These are phyloP conservation scores for Athalia cordata DNA, from an alignment of 2,888 invertebrate genomes.

Conservation along the genomic window DNA sequence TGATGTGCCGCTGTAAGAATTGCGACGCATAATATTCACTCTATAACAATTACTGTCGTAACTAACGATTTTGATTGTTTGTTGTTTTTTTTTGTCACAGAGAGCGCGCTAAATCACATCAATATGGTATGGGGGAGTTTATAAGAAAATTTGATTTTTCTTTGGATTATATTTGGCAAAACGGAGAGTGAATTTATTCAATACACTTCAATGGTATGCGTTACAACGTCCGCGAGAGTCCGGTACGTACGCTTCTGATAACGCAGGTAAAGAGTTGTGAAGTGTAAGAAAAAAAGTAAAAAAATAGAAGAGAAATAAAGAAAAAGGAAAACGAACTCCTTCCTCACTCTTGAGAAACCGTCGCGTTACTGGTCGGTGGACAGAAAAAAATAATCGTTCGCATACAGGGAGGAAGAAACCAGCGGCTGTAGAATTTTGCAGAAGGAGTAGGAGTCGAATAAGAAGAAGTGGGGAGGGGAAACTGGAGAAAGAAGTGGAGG, in stretches of 20 bases:
- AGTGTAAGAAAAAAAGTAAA: too few relatives aligned
- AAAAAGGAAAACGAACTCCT: too few relatives aligned
- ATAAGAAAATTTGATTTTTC: too few relatives aligned
- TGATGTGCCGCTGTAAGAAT: too few relatives aligned
- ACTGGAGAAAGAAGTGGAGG: slow-evolving; percentile 1
- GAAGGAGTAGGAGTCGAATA: background rate
- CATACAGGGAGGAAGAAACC: slow-evolving; percentile 5
- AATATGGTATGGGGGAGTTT: too few relatives aligned
- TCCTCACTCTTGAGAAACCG: background rate
- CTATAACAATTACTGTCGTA: too few relatives aligned
- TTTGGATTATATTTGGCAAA: background rate
- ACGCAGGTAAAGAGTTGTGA: background rate
- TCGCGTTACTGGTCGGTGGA: background rate
- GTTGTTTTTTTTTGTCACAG: too few relatives aligned
- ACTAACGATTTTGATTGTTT: too few relatives aligned
- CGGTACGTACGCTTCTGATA: background rate
- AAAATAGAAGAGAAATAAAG: background rate
- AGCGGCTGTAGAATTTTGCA: background rate
- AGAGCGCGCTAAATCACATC: too few relatives aligned
- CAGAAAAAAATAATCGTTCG: background rate
- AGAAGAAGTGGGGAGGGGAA: background rate
- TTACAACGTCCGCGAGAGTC: too few relatives aligned
- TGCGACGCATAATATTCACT: too few relatives aligned
- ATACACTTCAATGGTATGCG: background rate
- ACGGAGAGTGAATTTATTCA: too few relatives aligned